Percentiles rank a stretch among this genome's conserved stretches.
Conservation (phyloP, 2,113 vertebrate genomes). For the Podarcis cretensis region DNA sequence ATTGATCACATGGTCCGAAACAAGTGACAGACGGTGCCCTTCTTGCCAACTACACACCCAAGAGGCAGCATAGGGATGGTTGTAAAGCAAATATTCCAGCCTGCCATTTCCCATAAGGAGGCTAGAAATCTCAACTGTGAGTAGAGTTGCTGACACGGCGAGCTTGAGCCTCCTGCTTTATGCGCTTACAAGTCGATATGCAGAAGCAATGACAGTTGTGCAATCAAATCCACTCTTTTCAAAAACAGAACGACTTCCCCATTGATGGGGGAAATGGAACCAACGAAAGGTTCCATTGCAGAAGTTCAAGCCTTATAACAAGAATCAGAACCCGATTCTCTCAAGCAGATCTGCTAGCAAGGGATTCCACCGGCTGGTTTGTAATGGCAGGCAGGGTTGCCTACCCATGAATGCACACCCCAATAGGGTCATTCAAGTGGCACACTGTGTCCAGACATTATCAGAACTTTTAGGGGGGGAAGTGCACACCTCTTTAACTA, state of each 20-base stretch:
- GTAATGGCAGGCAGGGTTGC: not conserved
- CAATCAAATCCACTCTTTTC: not conserved
- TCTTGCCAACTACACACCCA: not conserved
- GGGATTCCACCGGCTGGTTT: not conserved
- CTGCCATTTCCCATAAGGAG: not conserved
- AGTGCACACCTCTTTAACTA: not conserved
- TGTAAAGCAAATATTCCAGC: not conserved
- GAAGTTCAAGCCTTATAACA: not conserved
- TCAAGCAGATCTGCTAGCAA: not conserved
- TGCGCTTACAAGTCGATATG: not conserved
- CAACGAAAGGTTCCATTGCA: not conserved
- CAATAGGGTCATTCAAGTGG: not conserved
- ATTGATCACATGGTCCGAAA: no score
- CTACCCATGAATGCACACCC: not conserved
- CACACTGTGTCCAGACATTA: not conserved
- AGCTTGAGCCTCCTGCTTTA: not conserved
- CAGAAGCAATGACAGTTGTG: not conserved
- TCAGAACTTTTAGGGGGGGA: not conserved
- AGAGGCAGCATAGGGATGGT: no score
- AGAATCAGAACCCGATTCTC: not conserved
- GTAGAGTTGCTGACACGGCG: not conserved
- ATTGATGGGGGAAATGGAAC: no score
- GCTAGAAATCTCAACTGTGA: not conserved
- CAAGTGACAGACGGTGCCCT: not conserved
- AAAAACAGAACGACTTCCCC: not conserved